Evolutionary conservation across 2,113 vertebrate genomes (phyloP), one percentile per base, ranked within the genome.

Genomic region (Tauraco erythrolophus): DNA sequence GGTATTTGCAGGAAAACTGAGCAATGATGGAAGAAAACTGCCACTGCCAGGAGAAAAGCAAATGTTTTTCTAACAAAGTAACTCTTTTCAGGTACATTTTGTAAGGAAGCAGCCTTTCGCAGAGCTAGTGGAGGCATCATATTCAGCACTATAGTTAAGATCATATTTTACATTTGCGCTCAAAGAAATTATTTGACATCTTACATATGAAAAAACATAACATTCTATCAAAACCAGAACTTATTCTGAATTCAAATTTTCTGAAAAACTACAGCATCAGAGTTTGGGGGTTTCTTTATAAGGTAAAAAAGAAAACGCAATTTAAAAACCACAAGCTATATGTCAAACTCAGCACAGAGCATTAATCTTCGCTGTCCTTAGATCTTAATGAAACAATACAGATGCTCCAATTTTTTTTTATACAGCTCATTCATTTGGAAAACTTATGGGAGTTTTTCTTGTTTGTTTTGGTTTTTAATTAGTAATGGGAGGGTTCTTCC

Each of bases 361-460:
- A 48, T 51, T 57, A 45, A 61, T 35, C 19, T 80, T 72, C 41
- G 21, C 7, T 81, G 7, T 53, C 18, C 50, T 45, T 19, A 79
- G 19, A 72, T 45, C 45, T 54, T 65, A 76, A 51, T 6, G 53
- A 33, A 88, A 81, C 9, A 62, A 91, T 8, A 77, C 2, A 61
- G 45, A 54, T 31, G 21, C 2, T 80, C 41, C 24, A 45, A 14
- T 27, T 54, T 57, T 35, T 56, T 74, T 66, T 57, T 35, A 45
- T 8, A 62, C 11, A 43, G 7, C 2, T 75, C 12, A 85, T 64
- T 89, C 4, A 53, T 88, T 74, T 76, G 11, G 37, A 82, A 89
- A 82, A 62, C 18, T 61, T 51, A 37, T 0, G 2, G 5, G 17
- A 2, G 2, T 24, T 58, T 12, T 54, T n/a, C n/a, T 27, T 3